phyloP scores from a whole-genome alignment of 2,888 invertebrate genomes.

The Mallateleia sp. region DNA sequence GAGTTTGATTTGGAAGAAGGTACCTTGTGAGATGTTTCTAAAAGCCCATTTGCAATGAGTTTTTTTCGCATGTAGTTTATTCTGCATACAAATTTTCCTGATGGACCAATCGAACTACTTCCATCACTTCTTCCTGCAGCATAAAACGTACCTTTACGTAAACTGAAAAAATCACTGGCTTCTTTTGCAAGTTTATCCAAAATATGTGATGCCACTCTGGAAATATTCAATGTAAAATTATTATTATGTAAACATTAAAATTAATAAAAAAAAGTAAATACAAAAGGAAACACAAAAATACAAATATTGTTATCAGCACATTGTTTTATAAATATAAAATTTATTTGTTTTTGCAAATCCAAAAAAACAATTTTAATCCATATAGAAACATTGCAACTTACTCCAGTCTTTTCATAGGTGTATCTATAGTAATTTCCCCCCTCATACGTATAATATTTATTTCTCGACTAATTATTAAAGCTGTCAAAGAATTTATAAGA shows the following conservation, averaged over 20 bases:
- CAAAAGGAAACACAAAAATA: neutral
- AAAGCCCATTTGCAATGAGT: neutral
- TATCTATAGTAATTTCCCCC: neutral
- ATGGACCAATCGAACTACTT: neutral
- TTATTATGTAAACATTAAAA: neutral
- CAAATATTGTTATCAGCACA: no score
- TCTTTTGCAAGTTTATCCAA: neutral
- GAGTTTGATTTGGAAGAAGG: no score
- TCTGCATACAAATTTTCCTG: neutral
- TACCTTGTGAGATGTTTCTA: no score
- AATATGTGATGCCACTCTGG: neutral
- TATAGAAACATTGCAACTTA: conserved; percentile 1
- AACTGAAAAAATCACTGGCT: neutral
- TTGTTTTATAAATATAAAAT: no score
- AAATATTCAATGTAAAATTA: no score
- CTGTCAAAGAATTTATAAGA: neutral
- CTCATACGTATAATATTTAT: neutral
- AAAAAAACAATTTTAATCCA: no score
- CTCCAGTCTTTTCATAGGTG: conserved; percentile 10
- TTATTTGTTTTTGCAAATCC: no score
- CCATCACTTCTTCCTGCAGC: conserved; percentile 1
- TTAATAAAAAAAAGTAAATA: neutral
- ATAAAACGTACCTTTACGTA: conserved; percentile 11
- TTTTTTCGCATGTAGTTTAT: conserved; percentile 21
- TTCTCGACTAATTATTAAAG: conserved; percentile 2